Evolutionary conservation across 2,113 vertebrate species (phyloP).

Genomic region (Bufo bufo): DNA sequence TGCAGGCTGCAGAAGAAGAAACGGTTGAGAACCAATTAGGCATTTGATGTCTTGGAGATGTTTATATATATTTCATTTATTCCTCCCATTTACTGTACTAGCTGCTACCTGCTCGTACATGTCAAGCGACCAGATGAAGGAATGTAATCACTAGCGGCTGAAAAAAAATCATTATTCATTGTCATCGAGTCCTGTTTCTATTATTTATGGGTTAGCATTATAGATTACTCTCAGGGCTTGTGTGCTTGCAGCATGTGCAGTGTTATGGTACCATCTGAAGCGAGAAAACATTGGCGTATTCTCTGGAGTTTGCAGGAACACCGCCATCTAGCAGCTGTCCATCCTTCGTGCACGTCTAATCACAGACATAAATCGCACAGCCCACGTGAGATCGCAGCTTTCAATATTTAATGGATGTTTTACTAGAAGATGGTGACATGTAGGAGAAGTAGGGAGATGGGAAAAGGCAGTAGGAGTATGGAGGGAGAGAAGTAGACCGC

Average conservation of each 20-base stretch:
- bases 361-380: conserved; percentile 1
- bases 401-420: conserved; percentile 1
- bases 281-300: background rate
- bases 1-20: too few species aligned
- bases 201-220: background rate
- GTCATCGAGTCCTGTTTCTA: background rate
- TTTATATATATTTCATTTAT: background rate
- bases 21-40: too few species aligned
- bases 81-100: background rate
- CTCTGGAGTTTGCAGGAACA: background rate
- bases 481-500: background rate
- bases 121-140: background rate
- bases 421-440: conserved; percentile 1
- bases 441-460: background rate
- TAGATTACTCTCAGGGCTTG: background rate
- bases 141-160: background rate
- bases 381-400: background rate
- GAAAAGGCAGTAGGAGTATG: background rate
- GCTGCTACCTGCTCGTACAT: background rate
- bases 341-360: background rate
- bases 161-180: conserved; percentile 21
- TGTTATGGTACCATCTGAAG: background rate
- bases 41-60: background rate
- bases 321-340: conserved; percentile 9
- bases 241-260: background rate